phyloP scores from a whole-genome alignment of 2,113 vertebrate species.

The rabbit (Oryctolagus cuniculus) region DNA sequence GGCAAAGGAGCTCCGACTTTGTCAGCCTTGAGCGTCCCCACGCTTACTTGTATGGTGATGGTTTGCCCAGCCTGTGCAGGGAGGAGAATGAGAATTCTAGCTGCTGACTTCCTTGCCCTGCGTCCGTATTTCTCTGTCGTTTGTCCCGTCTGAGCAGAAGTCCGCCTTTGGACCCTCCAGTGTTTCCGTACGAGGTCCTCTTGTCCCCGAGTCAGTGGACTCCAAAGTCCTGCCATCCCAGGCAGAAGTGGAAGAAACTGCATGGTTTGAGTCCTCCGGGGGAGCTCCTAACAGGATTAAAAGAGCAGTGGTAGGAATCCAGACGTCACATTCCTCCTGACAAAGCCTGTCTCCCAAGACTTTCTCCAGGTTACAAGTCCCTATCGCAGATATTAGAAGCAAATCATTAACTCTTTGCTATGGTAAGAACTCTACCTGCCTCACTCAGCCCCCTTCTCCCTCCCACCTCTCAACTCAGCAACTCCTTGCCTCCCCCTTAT shows the following conservation, averaged over 20 bases:
- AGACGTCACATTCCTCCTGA: conserved; percentile 6
- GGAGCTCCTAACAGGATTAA: background rate
- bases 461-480: background rate
- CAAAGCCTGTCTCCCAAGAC: conserved; percentile 11
- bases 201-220: background rate
- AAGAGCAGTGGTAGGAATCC: background rate
- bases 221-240: background rate
- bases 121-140: background rate
- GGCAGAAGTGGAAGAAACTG: background rate
- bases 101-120: background rate
- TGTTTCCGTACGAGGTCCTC: background rate
- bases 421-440: background rate
- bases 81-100: background rate
- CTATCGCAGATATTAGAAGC: background rate
- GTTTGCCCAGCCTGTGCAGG: background rate
- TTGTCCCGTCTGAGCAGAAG: background rate
- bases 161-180: background rate
- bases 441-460: background rate
- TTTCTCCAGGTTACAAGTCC: background rate
- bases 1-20: background rate
- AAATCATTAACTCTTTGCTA: conserved; percentile 51
- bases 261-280: background rate
- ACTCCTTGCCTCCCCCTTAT: background rate
- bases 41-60: background rate
- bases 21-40: background rate